Conservation (phyloP, 1,140 invertebrate genomes). For the Neodiprion virginianus region DNA sequence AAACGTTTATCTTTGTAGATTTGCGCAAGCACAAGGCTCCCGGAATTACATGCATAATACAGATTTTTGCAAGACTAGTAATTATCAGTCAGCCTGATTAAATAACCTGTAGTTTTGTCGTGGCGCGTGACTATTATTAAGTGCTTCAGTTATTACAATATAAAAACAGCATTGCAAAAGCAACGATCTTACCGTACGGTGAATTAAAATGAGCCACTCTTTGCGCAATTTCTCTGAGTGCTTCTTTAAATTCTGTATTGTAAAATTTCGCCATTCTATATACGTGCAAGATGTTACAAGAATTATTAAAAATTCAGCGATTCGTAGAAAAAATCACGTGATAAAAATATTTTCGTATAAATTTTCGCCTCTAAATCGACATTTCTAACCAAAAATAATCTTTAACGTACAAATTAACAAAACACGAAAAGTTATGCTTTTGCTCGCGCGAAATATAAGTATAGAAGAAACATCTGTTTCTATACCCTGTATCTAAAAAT, state of each 20-base stretch:
- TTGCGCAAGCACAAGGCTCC: too few relatives aligned
- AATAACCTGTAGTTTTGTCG: too few relatives aligned
- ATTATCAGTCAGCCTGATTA: too few relatives aligned
- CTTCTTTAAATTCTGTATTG: slow-evolving; percentile 42
- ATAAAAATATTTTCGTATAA: background rate
- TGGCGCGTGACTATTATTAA: too few relatives aligned
- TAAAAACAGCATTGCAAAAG: background rate
- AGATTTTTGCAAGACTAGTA: too few relatives aligned
- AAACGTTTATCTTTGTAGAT: too few relatives aligned
- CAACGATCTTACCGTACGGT: slow-evolving; percentile 33
- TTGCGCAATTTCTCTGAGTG: slow-evolving; percentile 37
- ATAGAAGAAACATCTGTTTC: background rate
- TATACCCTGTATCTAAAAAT: background rate
- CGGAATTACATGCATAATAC: too few relatives aligned
- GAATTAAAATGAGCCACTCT: slow-evolving; percentile 33
- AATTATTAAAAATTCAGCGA: background rate
- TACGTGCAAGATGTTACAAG: background rate
- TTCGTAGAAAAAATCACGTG: background rate
- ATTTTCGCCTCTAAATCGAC: background rate
- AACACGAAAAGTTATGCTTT: background rate
- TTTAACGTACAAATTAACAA: background rate
- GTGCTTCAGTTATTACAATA: too few relatives aligned
- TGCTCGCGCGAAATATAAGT: background rate
- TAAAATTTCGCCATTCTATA: slow-evolving; percentile 31
- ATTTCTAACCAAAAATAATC: background rate